A percentile compares a stretch with the other conserved stretches of the same genome.
phyloP scores from a whole-genome alignment of 2,797 vertebrate species.

The Taeniopygia guttata region DNA sequence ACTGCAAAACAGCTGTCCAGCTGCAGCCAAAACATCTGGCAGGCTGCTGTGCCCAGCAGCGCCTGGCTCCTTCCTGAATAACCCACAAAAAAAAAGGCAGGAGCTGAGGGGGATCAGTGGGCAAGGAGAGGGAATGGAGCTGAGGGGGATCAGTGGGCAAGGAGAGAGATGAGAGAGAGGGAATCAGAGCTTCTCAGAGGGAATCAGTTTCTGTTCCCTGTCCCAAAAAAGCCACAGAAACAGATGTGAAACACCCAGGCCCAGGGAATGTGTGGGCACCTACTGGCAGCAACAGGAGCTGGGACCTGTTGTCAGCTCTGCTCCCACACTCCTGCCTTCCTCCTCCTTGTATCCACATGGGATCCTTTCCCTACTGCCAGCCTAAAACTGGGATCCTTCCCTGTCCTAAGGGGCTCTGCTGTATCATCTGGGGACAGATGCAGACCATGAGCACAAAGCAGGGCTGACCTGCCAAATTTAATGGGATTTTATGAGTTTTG shows the following conservation, averaged over 20 bases:
- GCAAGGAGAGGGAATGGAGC: background rate
- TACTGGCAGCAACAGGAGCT: fast-evolving
- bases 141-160: background rate
- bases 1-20: background rate
- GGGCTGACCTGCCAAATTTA: background rate
- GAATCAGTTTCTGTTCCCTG: background rate
- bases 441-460: background rate
- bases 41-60: background rate
- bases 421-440: background rate
- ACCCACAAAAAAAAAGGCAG: background rate
- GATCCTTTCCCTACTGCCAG: background rate
- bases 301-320: background rate
- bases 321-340: background rate
- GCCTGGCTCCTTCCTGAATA: background rate
- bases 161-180: background rate
- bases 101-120: background rate
- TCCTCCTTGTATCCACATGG: background rate
- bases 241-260: background rate
- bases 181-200: background rate
- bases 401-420: background rate
- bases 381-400: background rate
- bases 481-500: background rate
- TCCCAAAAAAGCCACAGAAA: background rate
- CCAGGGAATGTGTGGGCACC: background rate
- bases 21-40: background rate